Percentiles rank a stretch among this genome's conserved stretches.
Conservation (phyloP, 2,113 vertebrate species). For the Atlantisia rogersi region DNA sequence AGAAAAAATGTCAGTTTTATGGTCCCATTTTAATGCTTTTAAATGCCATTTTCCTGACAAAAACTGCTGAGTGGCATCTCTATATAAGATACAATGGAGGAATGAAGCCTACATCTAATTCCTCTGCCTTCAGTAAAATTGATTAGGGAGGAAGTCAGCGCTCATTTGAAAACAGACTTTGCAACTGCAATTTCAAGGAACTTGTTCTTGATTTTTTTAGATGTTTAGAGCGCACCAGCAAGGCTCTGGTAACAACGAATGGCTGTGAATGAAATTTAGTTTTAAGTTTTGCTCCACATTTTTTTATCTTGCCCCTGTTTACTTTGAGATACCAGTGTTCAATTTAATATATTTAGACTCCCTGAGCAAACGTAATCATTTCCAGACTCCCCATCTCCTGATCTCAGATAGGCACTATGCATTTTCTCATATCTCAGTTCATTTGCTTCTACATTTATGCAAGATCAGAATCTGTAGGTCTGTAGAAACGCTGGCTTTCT, state of each 20-base stretch:
- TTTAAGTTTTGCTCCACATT: constrained; percentile 8
- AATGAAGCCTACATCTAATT: background rate
- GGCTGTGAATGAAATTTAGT: background rate
- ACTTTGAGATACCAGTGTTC: constrained; percentile 27
- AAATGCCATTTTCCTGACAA: background rate
- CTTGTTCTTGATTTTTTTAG: background rate
- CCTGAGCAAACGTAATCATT: constrained; percentile 25
- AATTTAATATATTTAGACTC: constrained; percentile 10
- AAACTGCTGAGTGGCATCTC: background rate
- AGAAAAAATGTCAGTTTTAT: background rate
- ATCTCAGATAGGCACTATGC: constrained; percentile 39
- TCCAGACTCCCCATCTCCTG: constrained; percentile 35
- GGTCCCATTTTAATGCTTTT: background rate
- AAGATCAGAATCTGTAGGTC: constrained; percentile 45
- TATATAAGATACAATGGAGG: background rate
- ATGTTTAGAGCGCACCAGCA: background rate
- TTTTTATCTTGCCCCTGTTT: constrained; percentile 36
- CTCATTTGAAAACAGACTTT: background rate
- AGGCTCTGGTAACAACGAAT: background rate
- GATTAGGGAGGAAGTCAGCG: background rate
- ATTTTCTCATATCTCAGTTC: constrained; percentile 57
- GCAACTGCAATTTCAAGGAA: background rate
- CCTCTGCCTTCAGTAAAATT: background rate
- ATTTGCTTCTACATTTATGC: constrained; percentile 59
- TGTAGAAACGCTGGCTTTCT: constrained; percentile 41